A percentile compares a stretch with the other conserved stretches of the same genome.
Conservation (phyloP, 2,113 vertebrate genomes). For the Ophthalmolycus amberensis region DNA sequence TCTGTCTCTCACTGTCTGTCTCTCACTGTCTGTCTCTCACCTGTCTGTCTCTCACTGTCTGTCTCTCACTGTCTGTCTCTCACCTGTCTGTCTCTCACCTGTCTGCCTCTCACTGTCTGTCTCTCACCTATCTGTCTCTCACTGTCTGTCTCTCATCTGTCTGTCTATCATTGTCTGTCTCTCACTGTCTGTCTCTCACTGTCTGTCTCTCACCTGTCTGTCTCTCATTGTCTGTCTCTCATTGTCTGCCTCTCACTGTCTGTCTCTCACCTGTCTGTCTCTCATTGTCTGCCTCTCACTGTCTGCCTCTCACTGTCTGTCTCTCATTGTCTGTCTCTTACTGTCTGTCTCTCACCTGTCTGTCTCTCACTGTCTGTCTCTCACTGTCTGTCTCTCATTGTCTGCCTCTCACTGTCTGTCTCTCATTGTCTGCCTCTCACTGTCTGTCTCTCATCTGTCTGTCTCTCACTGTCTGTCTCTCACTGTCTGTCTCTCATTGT, state of each 20-base stretch:
- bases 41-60: not conserved
- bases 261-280: no score
- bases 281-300: not conserved
- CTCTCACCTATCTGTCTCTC: not conserved
- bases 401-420: no score
- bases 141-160: conserved; percentile 11
- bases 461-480: not conserved
- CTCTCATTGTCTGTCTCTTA: no score
- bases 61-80: conserved; percentile 18
- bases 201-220: not conserved
- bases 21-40: no score
- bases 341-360: not conserved
- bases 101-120: no score
- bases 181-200: not conserved
- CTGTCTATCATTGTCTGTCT: no score
- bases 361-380: conserved; percentile 5
- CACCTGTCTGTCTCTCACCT: no score
- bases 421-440: not conserved
- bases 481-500: not conserved
- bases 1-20: no score
- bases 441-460: conserved; percentile 9
- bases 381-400: not conserved
- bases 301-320: conserved; percentile 5
- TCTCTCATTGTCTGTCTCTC: not conserved
- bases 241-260: no score